Base-by-base conservation (phyloP, 2,797 vertebrate species). In the Gambelia wislizenii region DNA sequence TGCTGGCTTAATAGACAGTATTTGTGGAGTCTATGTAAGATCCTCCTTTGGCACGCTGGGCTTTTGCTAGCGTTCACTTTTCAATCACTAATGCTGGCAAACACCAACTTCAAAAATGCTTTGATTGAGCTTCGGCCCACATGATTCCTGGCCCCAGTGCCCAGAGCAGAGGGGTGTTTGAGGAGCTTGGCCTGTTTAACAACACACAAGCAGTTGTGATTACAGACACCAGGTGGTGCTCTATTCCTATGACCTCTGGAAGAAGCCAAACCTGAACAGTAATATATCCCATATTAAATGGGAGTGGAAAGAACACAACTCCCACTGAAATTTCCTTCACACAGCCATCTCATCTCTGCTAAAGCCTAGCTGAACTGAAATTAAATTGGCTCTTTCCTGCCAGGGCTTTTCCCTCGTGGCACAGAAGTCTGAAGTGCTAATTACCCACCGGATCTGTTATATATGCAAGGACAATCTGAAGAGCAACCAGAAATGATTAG, bases 241-340 rank as follows among this genome's bases (percentile, higher is more conserved):
- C 3, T 83, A 72, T 27, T 92, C 84, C 92, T 64, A 79, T 83
- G 49, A 91, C 93, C 80, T 90, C 91, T 0, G 12, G 87, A 78
- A 59, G 74, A 36, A 61, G 52, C 67, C 64, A 69, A 85, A 72
- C 74, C 49, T 56, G 36, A 44, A 30, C 30, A 27, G 59, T 42
- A 56, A 84, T 25, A 47, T 47, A 74, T 47, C n/a, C 52, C 83
- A 52, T 61, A 79, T 39, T 33, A 27, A 79, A 59, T 8, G 22
- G 27, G 52, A 89, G 20, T 2, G 18, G 59, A 72, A 49, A 59
- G 36, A 72, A 69, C 9, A 52, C 18, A 7, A 4, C 42, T 80
- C 16, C 16, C 39, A 20, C 42, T 81, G 76, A 64, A n/a, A 33
- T 49, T 7, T 89, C 4, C 33, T 44, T 33, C 47, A n/a, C 49